Evolutionary conservation across 2,797 vertebrate genomes (phyloP), one percentile per base, ranked within the genome.

Genomic region (Rhabdophis nuchalis): DNA sequence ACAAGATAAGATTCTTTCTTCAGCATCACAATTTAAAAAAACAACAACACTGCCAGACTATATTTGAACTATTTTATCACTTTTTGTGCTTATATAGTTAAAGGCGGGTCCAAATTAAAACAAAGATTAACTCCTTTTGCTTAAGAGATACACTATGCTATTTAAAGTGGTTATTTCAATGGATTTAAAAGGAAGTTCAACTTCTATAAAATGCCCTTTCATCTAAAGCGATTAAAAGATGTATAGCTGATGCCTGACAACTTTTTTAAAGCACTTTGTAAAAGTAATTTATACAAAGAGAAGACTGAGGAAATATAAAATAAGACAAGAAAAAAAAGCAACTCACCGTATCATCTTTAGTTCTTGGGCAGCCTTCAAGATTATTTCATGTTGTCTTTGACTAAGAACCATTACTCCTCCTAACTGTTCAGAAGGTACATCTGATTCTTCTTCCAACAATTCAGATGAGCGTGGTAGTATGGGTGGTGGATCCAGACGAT

Each of bases 321-420:
- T 10, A 85, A 94, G 64, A 92, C 14, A 95, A 95, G 95, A 25
- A 46, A 72, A 36, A 82, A 46, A 82, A 60, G 12, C 41, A 96
- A 97, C 98, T 98, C 98, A 99, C 99, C 99, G 98, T 96, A 99
- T 98, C 97, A 99, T 98, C 97, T 99, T 99, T 91, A 99, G 97
- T 96, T 99, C 99, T 96, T 99, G 99, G 85, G 99, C 99, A 96
- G 99, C 99, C 97, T 99, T 99, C 96, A 99, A 97, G 96, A 99
- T 99, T 95, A 99, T 99, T 96, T 99, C 99, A 95, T 99, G 99
- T 93, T 99, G 99, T 94, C 99, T 98, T 93, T 99, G 98, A 96
- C 99, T 99, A 93, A 99, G 98, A n/a, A 99, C 98, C 96, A 99
- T 98, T 85, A 99, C 98, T 93, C 98, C 98, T 94, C 98, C 97